Conservation (phyloP, 2,888 invertebrate species). For the Coenonympha glycerion region DNA sequence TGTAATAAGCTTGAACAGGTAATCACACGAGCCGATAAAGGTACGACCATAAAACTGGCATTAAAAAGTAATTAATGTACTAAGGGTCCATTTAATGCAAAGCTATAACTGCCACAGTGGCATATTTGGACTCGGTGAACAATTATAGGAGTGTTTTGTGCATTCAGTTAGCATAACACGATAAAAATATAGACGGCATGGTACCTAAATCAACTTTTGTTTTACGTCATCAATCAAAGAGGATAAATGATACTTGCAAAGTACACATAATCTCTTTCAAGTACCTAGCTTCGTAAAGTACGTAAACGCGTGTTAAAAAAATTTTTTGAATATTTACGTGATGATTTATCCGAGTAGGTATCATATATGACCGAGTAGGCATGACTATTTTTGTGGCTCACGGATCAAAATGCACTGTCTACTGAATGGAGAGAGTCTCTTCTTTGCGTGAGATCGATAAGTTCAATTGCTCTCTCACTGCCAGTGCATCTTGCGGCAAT, state of each 20-base stretch:
- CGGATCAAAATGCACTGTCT: neutral
- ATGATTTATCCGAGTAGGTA: too few species aligned
- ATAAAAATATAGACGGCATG: too few species aligned
- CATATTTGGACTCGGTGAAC: conserved; percentile 38
- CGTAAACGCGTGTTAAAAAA: too few species aligned
- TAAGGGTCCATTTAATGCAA: conserved; percentile 61
- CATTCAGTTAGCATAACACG: conserved; percentile 33
- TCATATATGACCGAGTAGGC: too few species aligned
- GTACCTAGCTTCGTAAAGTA: too few species aligned
- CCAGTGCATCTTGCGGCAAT: conserved; percentile 32
- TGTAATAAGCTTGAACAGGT: conserved; percentile 58
- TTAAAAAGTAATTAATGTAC: conserved; percentile 70
- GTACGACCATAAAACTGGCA: conserved; percentile 58
- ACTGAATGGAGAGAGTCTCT: conserved; percentile 4
- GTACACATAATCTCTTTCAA: too few species aligned
- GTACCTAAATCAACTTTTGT: too few species aligned
- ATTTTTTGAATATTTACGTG: too few species aligned
- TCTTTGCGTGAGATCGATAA: too few species aligned
- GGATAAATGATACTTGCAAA: too few species aligned
- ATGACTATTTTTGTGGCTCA: too few species aligned
- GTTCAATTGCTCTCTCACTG: conserved; percentile 17
- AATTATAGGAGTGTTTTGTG: conserved; percentile 62
- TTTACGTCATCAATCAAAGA: too few species aligned
- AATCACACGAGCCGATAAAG: conserved; percentile 65
- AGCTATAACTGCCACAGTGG: conserved; percentile 32